A percentile compares a stretch with the other conserved stretches of the same genome.
phyloP scores from a whole-genome alignment of 2,797 vertebrate genomes.

The Cynopterus sphinx region DNA sequence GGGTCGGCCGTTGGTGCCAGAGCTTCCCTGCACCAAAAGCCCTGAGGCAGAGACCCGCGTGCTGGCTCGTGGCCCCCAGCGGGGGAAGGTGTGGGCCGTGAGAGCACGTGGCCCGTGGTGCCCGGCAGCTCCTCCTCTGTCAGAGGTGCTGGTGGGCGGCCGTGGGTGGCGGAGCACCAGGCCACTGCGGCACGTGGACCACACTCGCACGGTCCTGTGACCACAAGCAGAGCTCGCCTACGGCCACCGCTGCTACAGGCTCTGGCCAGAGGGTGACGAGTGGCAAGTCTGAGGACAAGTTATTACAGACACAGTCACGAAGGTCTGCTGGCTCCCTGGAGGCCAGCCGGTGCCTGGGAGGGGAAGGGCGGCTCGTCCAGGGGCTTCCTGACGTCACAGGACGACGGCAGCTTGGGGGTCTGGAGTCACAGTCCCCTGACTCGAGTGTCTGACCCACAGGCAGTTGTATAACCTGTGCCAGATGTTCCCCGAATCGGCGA shows the following conservation, averaged over 20 bases:
- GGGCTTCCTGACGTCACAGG: fast-evolving
- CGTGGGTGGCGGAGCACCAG: too few relatives aligned
- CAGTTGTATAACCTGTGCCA: slow-evolving; percentile 92
- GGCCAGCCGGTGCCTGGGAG: too few relatives aligned
- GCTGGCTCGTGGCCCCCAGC: not conserved
- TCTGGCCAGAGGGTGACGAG: too few relatives aligned
- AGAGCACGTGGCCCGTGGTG: fast-evolving
- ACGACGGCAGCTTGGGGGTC: fast-evolving
- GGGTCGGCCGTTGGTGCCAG: fast-evolving
- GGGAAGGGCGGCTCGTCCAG: not conserved
- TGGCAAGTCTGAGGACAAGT: not conserved
- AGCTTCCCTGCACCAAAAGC: not conserved
- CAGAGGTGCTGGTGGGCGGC: fast-evolving
- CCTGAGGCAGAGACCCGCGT: fast-evolving
- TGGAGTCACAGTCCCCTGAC: slow-evolving; percentile 17
- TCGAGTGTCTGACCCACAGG: slow-evolving; percentile 83
- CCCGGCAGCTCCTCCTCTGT: fast-evolving
- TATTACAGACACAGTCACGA: not conserved
- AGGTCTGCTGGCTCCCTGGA: too few relatives aligned
- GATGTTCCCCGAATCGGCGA: slow-evolving; percentile 92
- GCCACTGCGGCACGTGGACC: fast-evolving
- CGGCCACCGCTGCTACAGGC: fast-evolving
- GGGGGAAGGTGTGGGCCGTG: not conserved
- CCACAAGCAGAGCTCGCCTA: too few relatives aligned
- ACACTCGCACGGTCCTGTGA: not conserved